A percentile compares a stretch with the other conserved stretches of the same genome.
Evolutionary conservation across 2,888 invertebrate species (phyloP).

Genomic region (Cyclophora albipunctata): DNA sequence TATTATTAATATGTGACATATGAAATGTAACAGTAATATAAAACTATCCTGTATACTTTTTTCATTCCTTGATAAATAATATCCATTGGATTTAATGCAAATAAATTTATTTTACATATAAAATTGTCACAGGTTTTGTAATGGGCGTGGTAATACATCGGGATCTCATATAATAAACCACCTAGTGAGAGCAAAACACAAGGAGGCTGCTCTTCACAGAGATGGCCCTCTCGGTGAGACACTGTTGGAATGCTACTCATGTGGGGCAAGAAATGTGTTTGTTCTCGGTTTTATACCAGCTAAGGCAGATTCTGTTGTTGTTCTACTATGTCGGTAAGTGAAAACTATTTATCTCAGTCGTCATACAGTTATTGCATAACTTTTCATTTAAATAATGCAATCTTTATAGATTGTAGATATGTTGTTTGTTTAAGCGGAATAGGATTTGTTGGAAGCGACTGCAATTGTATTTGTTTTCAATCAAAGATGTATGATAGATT

Average conservation of each 20-base stretch:
- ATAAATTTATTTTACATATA: too few relatives aligned
- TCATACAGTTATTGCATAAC: neutral
- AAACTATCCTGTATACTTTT: too few relatives aligned
- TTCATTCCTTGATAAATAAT: too few relatives aligned
- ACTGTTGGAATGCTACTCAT: conserved; percentile 98
- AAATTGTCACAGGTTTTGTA: conserved; percentile 83
- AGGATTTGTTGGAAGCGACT: too few relatives aligned
- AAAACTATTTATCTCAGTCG: neutral
- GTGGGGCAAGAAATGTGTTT: conserved; percentile 98
- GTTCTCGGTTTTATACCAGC: conserved; percentile 99
- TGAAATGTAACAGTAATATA: too few relatives aligned
- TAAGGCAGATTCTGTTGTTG: conserved; percentile 98
- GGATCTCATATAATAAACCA: conserved; percentile 99
- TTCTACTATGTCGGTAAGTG: conserved; percentile 89
- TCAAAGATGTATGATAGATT: too few relatives aligned
- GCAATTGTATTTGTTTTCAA: too few relatives aligned
- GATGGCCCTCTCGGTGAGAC: conserved; percentile 99
- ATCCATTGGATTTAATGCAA: too few relatives aligned
- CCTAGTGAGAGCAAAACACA: conserved; percentile 98
- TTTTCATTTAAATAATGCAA: neutral
- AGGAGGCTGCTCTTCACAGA: conserved; percentile 97
- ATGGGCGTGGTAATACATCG: conserved; percentile 97
- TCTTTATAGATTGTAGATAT: too few relatives aligned
- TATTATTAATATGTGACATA: too few relatives aligned
- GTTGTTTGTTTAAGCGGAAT: too few relatives aligned